A percentile compares a stretch with the other conserved stretches of the same genome.
phyloP scores from a whole-genome alignment of 2,113 vertebrate genomes.

The Sterrhoptilus dennistouni region DNA sequence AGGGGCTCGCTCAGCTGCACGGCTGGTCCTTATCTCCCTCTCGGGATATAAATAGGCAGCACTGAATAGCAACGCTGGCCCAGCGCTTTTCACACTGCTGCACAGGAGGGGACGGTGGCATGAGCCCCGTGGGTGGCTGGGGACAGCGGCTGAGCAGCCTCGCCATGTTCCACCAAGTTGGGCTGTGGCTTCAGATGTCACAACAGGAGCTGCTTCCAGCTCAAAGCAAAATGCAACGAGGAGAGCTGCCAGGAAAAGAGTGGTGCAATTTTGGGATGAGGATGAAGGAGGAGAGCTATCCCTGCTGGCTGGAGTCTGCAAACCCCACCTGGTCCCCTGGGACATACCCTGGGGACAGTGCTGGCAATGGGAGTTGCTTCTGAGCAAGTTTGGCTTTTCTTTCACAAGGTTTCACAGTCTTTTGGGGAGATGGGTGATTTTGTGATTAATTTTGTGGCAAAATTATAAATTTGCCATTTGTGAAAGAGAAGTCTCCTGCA shows the following conservation, averaged over 20 bases:
- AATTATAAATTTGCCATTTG: not conserved
- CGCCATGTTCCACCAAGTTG: fast-evolving
- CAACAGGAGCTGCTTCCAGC: not conserved
- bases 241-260: not conserved
- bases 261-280: not conserved
- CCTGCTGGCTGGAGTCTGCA: not conserved
- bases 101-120: not conserved
- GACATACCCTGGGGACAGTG: fast-evolving
- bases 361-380: not conserved
- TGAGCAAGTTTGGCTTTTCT: not conserved
- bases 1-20: slow-evolving; percentile 38
- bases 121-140: fast-evolving
- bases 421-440: not conserved
- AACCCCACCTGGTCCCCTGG: fast-evolving
- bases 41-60: slow-evolving; percentile 22
- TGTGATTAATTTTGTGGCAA: not conserved
- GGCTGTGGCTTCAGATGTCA: not conserved
- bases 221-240: not conserved
- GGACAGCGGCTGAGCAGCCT: fast-evolving
- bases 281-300: fast-evolving
- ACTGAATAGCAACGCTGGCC: slow-evolving; percentile 32
- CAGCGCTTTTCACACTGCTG: not conserved
- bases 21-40: slow-evolving; percentile 41
- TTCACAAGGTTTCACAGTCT: not conserved
- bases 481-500: not conserved